These are phyloP conservation scores for Poecilia velifera DNA, from an alignment of 2,797 vertebrate species.

Conservation along the genomic window DNA sequence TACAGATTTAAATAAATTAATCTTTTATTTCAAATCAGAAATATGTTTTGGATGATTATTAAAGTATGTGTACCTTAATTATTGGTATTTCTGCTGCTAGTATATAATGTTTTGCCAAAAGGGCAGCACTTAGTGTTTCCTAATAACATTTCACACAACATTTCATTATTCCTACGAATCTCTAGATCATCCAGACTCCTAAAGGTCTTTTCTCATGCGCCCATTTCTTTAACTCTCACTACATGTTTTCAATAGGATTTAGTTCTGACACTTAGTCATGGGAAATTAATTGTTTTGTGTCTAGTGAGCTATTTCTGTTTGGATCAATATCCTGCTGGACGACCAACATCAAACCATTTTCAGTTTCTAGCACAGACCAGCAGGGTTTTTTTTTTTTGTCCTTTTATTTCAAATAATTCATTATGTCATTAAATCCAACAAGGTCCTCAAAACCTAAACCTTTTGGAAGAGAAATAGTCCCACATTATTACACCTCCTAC, in stretches of 20 bases:
- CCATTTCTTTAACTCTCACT: neutral
- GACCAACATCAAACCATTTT: neutral
- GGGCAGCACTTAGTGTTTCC: neutral
- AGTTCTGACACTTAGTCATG: neutral
- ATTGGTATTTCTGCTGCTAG: neutral
- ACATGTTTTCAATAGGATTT: neutral
- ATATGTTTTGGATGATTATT: neutral
- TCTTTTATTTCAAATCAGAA: neutral
- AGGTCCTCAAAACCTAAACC: neutral
- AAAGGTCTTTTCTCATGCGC: neutral
- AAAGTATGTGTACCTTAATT: neutral
- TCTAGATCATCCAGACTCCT: neutral
- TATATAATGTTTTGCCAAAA: neutral
- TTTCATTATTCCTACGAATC: neutral
- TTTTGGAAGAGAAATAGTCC: neutral
- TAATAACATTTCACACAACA: neutral
- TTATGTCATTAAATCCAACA: neutral
- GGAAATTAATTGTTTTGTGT: neutral
- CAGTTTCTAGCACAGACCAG: neutral
- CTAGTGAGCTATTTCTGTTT: neutral
- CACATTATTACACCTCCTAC: neutral
- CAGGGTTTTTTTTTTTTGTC: neutral
- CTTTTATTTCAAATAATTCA: neutral
- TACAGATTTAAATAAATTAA: neutral
- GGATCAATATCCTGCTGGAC: neutral